Base-by-base conservation (phyloP, 2,113 vertebrate genomes). In the Phodopus roborovskii region DNA sequence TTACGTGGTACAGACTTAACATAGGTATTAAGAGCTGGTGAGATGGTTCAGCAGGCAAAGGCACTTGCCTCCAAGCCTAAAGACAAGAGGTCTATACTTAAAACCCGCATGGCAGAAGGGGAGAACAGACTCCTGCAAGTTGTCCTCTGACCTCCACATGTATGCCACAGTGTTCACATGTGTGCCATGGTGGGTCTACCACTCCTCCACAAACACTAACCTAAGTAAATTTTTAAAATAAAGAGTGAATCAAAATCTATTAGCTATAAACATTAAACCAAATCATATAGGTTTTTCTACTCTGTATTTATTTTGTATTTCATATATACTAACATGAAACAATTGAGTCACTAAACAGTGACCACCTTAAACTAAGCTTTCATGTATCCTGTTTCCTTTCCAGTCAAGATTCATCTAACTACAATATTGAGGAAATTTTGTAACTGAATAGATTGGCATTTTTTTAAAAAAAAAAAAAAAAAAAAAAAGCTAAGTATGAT, bases 1-100 rank as follows among this genome's bases (percentile, higher is more conserved):
- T 77, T 81, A 96, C 48, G 50, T 78, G 16, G 36, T 26, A 90
- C 0, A 92, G 22, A 92, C 62, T 83, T 89, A 94, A 96, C 91
- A 95, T 45, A 83, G 45, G 4, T 75, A 91, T 56, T 84, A 79
- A 62, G 79, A 42, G 24, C n/a, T 66, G 42, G 39, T 33, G 42
- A 66, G 60, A 64, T 33, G 42, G 60, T 17, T 68, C 83, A 22
- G 62, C 4, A 5, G 62, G 83, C 42, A 48, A 48, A 48, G 62
- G 28, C 17, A 33, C 15, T 48, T 70, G 19, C 20, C 11, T 7
- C 30, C 17, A 86, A 50, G 42, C 62, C 75, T 71, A 50, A 66
- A 86, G 45, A 53, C 33, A 19, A 26, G 45, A 48, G 9, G n/a
- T 36, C 28, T 19, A 68, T 3, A 42, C 62, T 50, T n/a, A 30